Evolutionary conservation across 2,888 invertebrate genomes (phyloP).

Genomic region (Sinopyrophorus schimmeli): DNA sequence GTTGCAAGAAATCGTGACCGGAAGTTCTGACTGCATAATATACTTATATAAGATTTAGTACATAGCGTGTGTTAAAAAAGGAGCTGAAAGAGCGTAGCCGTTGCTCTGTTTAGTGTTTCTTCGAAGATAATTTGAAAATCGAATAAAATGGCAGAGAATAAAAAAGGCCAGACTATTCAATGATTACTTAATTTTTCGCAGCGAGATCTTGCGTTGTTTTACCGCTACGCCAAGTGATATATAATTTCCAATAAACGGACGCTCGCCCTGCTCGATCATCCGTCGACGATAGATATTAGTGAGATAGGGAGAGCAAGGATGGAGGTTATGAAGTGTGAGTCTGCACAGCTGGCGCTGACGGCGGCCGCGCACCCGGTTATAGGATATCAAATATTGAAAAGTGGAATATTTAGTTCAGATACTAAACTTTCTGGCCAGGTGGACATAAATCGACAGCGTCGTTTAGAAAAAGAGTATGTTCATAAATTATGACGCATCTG

Average conservation of each 20-base stretch:
- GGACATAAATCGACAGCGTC: slow-evolving; percentile 40
- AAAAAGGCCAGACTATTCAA: slow-evolving; percentile 33
- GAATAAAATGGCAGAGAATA: slow-evolving; percentile 32
- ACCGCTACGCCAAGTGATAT: slow-evolving; percentile 35
- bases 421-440: slow-evolving; percentile 41
- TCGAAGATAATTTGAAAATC: slow-evolving; percentile 38
- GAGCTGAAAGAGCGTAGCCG: slow-evolving; percentile 26
- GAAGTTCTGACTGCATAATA: slow-evolving; percentile 54
- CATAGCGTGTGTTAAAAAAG: slow-evolving; percentile 29
- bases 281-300: slow-evolving; percentile 42
- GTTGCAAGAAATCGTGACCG: slow-evolving; percentile 52
- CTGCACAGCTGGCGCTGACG: slow-evolving; percentile 54
- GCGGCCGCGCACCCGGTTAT: slow-evolving; percentile 41
- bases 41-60: slow-evolving; percentile 51
- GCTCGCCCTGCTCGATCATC: slow-evolving; percentile 38
- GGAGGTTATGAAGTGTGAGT: slow-evolving; percentile 55
- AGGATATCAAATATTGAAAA: slow-evolving; percentile 55
- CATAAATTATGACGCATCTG: slow-evolving; percentile 33
- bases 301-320: slow-evolving; percentile 39
- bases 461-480: slow-evolving; percentile 31
- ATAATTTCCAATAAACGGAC: slow-evolving; percentile 42
- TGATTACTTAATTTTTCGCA: slow-evolving; percentile 38
- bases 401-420: slow-evolving; percentile 47
- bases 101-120: slow-evolving; percentile 20
- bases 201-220: slow-evolving; percentile 31